Evolutionary conservation across 2,888 invertebrate genomes (phyloP), one percentile per base, ranked within the genome.

Genomic region (Mactromeris polynyma): DNA sequence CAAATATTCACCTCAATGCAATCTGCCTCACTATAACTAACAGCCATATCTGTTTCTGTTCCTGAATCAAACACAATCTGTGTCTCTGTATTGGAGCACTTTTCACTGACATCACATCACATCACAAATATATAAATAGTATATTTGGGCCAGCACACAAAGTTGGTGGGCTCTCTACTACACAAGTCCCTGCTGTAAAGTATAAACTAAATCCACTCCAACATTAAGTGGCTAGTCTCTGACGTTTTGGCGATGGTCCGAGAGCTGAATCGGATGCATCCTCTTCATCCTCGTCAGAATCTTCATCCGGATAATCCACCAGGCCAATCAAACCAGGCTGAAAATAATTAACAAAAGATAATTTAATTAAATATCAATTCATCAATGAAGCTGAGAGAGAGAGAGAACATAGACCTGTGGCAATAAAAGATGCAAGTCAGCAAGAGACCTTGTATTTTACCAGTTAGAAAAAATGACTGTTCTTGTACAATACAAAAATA

Each of bases 261-360:
- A 91, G 87, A n/a, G 89, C 79, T 17, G 83, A 85, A n/a, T 93
- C 86, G 11, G 91, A 89, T 19, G 92, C 91, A 26, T 95, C 95
- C 36, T 96, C 96, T 42, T 96, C 96, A 21, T 96, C 96, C 96
- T 99, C 99, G 96, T 99, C 99, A 0, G 99, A 99, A 97, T 99
- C 99, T 87, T 98, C 99, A 96, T 99, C 99, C 96, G 97, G 96
- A 89, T 99, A 99, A 97, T 99, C 99, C 92, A 99, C 99, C 96
- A 99, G 97, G 94, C 99, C 98, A 87, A 97, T 96, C 79, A 96
- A 91, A 40, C 95, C 95, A 85, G 95, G 94, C 96, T 96, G 92
- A 94, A 93, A 81, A 85, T 73, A n/a, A 73, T 19, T 17, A 73
- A 26, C 4, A 33, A 17, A 26, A 11, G 14, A 36, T 73, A 33